phyloP scores from a whole-genome alignment of 2,888 invertebrate species.

The Pammene aurita region DNA sequence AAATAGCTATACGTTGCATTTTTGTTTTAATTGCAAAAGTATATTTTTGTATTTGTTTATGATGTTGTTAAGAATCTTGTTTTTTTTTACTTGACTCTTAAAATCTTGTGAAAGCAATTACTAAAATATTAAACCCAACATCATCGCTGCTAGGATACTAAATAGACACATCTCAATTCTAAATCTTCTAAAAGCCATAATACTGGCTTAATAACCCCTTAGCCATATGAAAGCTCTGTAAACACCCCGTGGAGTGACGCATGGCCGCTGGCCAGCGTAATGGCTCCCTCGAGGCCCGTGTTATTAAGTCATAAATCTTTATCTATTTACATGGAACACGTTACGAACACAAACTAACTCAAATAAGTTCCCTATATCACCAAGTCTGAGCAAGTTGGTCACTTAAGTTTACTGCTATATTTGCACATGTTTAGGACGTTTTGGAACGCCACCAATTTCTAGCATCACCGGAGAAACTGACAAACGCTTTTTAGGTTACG shows the following conservation, averaged over 20 bases:
- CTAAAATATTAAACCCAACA: too few species aligned
- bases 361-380: conserved; percentile 22
- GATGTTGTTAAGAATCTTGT: too few species aligned
- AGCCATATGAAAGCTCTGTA: conserved; percentile 52
- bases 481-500: conserved; percentile 3
- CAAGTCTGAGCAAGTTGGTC: not conserved
- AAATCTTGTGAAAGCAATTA: too few species aligned
- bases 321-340: conserved; percentile 47
- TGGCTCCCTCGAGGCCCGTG: conserved; percentile 53
- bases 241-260: conserved; percentile 48
- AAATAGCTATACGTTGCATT: too few species aligned
- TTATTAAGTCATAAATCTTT: conserved; percentile 65
- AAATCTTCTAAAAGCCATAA: conserved; percentile 28
- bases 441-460: conserved; percentile 3
- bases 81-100: too few species aligned
- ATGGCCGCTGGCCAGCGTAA: conserved; percentile 54
- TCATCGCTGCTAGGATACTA: too few species aligned
- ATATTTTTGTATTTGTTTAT: too few species aligned
- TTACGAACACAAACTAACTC: conserved; percentile 35
- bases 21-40: too few species aligned
- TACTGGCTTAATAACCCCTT: conserved; percentile 53
- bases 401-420: conserved; percentile 5
- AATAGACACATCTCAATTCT: not conserved
- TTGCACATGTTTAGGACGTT: not conserved
- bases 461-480: conserved; percentile 3